Conservation (phyloP, 2,113 vertebrate genomes). For the Pachycephala philippinensis region DNA sequence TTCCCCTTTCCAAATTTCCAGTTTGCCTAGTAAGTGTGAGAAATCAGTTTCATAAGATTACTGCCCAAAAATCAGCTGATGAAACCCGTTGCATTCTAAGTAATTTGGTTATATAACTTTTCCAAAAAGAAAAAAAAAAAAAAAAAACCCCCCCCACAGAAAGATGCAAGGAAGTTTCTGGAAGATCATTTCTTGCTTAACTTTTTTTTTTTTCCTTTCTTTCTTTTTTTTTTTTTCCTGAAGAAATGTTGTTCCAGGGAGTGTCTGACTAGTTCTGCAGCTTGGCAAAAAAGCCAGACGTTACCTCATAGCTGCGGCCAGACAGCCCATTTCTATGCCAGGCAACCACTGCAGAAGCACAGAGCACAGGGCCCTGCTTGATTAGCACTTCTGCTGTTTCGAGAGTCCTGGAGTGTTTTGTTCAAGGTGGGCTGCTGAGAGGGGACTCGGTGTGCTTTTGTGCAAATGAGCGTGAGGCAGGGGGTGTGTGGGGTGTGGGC, state of each 20-base stretch:
- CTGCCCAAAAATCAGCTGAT: conserved; percentile 47
- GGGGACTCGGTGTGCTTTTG: conserved; percentile 45
- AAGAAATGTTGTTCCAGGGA: conserved; percentile 75
- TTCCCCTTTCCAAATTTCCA: conserved; percentile 38
- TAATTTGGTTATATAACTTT: conserved; percentile 56
- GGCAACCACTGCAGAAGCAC: conserved; percentile 70
- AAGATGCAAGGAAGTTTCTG: conserved; percentile 67
- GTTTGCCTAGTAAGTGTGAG: conserved; percentile 24
- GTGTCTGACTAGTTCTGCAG: conserved; percentile 77
- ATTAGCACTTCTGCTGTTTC: conserved; percentile 70
- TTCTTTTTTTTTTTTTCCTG: conserved; percentile 35
- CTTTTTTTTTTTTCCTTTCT: conserved; percentile 39
- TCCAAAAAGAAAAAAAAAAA: neutral
- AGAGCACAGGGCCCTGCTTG: conserved; percentile 65
- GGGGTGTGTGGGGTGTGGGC: neutral
- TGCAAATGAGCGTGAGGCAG: conserved; percentile 44
- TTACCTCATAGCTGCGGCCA: conserved; percentile 78
- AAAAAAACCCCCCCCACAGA: neutral
- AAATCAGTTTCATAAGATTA: conserved; percentile 46
- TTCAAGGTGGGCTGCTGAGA: conserved; percentile 71
- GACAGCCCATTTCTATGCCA: conserved; percentile 76
- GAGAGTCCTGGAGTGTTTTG: conserved; percentile 69
- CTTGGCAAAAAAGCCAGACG: conserved; percentile 78
- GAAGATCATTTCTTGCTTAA: conserved; percentile 62
- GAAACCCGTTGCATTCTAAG: conserved; percentile 52